Evolutionary conservation across 2,888 invertebrate species (phyloP).

Genomic region (Lutraria lutraria): DNA sequence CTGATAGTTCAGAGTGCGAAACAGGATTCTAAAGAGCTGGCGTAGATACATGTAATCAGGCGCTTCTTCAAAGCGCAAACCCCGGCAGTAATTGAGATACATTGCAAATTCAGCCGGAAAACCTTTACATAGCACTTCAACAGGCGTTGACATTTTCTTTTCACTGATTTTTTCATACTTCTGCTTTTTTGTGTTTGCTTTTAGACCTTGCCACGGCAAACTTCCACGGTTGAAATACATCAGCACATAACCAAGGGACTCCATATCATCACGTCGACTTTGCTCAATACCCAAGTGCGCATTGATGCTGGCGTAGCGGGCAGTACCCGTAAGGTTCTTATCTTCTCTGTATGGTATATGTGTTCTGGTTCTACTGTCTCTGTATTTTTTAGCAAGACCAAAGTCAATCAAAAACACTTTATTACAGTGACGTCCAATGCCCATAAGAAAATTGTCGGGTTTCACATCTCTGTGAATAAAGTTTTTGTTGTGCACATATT

Average conservation of each 20-base stretch:
- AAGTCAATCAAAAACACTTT: slow-evolving; percentile 98
- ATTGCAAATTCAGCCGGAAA: slow-evolving; percentile 99
- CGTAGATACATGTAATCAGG: slow-evolving; percentile 99
- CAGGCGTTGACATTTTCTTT: slow-evolving; percentile 99
- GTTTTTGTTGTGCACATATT: slow-evolving; percentile 99
- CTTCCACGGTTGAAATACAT: slow-evolving; percentile 99
- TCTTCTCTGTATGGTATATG: slow-evolving; percentile 95
- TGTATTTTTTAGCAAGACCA: slow-evolving; percentile 99
- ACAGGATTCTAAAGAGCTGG: slow-evolving; percentile 99
- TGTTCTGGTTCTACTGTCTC: slow-evolving; percentile 95
- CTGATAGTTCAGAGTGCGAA: slow-evolving; percentile 99
- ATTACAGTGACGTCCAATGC: slow-evolving; percentile 87
- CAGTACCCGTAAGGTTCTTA: slow-evolving; percentile 87
- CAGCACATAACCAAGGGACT: slow-evolving; percentile 99
- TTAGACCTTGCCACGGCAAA: slow-evolving; percentile 98
- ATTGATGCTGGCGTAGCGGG: slow-evolving; percentile 99
- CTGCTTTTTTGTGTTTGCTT: slow-evolving; percentile 98
- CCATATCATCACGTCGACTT: slow-evolving; percentile 99
- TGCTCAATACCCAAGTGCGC: slow-evolving; percentile 99
- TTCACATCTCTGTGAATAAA: slow-evolving; percentile 95
- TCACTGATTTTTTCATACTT: slow-evolving; percentile 99
- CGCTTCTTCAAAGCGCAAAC: slow-evolving; percentile 98
- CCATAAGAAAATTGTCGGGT: slow-evolving; percentile 89
- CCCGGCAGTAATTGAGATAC: slow-evolving; percentile 99
- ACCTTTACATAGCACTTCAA: slow-evolving; percentile 99